Evolutionary conservation across 2,888 invertebrate species (phyloP).

Genomic region (Deroplatys truncata): DNA sequence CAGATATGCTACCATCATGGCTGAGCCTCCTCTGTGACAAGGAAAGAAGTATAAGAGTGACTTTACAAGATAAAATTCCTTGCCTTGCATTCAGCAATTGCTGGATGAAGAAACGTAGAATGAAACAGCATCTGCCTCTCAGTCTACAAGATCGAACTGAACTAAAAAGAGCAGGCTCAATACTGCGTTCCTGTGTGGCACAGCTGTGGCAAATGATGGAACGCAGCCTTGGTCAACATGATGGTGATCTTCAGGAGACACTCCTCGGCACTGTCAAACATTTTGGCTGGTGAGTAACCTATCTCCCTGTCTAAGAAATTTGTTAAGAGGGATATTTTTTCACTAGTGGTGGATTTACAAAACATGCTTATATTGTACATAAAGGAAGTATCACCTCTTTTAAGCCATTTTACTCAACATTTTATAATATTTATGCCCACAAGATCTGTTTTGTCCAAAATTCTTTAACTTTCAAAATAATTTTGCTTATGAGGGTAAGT

Average conservation of each 20-base stretch:
- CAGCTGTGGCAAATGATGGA: conserved; percentile 40
- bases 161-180: not conserved
- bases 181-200: not conserved
- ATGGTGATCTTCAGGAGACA: conserved; percentile 52
- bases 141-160: not conserved
- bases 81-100: not conserved
- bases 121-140: not conserved
- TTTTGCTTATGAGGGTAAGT: too few relatives aligned
- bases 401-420: too few relatives aligned
- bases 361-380: too few relatives aligned
- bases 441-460: too few relatives aligned
- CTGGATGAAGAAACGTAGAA: not conserved
- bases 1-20: conserved; percentile 32
- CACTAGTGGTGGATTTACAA: too few relatives aligned
- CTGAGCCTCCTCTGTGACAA: not conserved
- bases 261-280: conserved; percentile 52
- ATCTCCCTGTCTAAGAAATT: not conserved
- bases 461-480: too few relatives aligned
- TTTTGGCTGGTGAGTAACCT: conserved; percentile 40
- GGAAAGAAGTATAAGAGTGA: not conserved
- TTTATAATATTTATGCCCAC: too few relatives aligned
- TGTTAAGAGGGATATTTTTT: not conserved
- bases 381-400: too few relatives aligned
- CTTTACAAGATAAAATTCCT: not conserved
- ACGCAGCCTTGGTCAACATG: conserved; percentile 49